Conservation (phyloP, 2,888 invertebrate species). For the Flexamia atlantica region DNA sequence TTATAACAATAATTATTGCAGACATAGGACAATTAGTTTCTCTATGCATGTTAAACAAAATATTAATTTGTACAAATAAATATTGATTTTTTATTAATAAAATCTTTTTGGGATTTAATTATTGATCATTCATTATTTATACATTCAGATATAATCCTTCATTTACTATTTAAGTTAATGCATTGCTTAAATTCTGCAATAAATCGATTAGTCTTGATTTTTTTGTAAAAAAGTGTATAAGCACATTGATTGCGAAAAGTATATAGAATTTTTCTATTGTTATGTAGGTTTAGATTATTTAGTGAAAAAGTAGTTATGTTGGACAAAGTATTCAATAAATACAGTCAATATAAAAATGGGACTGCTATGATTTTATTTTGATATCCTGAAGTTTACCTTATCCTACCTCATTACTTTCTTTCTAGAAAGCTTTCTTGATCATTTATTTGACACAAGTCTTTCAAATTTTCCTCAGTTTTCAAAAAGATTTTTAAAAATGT, state of each 20-base stretch:
- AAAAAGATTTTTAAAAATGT: no score
- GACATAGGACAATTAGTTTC: no score
- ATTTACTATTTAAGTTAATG: no score
- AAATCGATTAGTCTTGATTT: background rate
- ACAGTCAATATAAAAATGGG: constrained; percentile 9
- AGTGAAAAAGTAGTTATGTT: constrained; percentile 21
- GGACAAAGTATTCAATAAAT: constrained; percentile 16
- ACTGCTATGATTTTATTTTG: background rate
- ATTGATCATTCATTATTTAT: background rate
- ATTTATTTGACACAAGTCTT: no score
- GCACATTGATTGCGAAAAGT: constrained; percentile 16
- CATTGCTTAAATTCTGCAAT: background rate
- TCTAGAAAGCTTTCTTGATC: no score
- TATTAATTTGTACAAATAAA: no score
- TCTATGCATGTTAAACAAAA: no score
- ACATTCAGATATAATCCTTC: background rate
- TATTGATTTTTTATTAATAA: no score
- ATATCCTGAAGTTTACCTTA: no score
- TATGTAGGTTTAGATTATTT: constrained; percentile 36
- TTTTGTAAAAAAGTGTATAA: background rate
- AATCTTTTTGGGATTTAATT: background rate
- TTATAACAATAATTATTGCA: no score
- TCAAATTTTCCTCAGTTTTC: no score
- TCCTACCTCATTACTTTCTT: no score
- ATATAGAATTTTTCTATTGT: constrained; percentile 24